Conservation (phyloP, 1,140 invertebrate species). For the Drosophila pachea region DNA sequence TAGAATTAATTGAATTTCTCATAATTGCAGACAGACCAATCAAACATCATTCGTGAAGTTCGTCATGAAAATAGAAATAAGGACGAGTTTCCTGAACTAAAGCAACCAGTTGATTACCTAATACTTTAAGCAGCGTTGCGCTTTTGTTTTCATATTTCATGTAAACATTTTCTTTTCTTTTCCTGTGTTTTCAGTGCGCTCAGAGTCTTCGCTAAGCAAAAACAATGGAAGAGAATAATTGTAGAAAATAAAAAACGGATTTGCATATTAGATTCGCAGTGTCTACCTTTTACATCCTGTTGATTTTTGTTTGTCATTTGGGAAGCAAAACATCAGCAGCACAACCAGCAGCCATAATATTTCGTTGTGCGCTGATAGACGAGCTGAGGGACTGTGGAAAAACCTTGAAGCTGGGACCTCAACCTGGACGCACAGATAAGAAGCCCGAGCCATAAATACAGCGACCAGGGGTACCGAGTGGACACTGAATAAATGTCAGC, state of each 20-base stretch:
- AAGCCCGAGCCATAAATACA: constrained; percentile 48
- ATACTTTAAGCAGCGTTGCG: constrained; percentile 19
- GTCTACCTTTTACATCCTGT: constrained; percentile 62
- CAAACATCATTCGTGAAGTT: background rate
- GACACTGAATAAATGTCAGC: constrained; percentile 66
- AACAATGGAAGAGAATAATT: constrained; percentile 74
- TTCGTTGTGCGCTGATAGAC: constrained; percentile 60
- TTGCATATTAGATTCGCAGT: constrained; percentile 73
- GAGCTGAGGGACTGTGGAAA: constrained; percentile 48
- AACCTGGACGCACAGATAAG: constrained; percentile 44
- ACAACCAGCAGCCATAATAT: constrained; percentile 41
- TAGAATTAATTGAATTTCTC: background rate
- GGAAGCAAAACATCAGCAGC: constrained; percentile 9
- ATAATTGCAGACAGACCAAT: background rate
- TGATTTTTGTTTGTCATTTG: constrained; percentile 73
- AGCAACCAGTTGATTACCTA: constrained; percentile 48
- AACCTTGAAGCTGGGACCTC: constrained; percentile 19
- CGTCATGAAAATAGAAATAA: background rate
- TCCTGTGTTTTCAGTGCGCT: constrained; percentile 6
- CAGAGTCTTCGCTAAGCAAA: constrained; percentile 31
- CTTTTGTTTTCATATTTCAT: constrained; percentile 9
- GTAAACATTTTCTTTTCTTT: constrained; percentile 32
- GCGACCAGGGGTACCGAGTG: constrained; percentile 25
- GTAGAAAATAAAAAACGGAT: constrained; percentile 76
- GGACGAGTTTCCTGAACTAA: constrained; percentile 10